Evolutionary conservation across 2,797 vertebrate genomes (phyloP).

Genomic region (Heterohyrax brucei): DNA sequence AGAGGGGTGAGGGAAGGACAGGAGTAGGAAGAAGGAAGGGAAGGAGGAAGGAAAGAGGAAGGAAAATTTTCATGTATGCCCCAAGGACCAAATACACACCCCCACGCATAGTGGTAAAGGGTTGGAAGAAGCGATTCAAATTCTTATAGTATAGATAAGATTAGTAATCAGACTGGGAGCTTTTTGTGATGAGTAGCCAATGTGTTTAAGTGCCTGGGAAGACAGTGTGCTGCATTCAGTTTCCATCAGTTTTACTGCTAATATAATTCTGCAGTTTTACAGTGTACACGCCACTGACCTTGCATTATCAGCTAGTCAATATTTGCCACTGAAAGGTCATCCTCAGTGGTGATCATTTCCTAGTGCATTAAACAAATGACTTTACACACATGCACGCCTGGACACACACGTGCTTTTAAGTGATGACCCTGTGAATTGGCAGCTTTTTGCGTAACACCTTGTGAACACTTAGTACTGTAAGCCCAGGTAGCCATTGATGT

Average conservation of each 20-base stretch:
- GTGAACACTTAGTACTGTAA: background rate
- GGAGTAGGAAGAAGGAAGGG: background rate
- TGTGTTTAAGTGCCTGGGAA: slow-evolving; percentile 71
- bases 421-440: slow-evolving; percentile 75
- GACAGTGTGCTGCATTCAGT: slow-evolving; percentile 71
- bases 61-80: background rate
- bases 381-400: slow-evolving; percentile 49
- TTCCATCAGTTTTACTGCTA: slow-evolving; percentile 73
- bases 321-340: slow-evolving; percentile 88
- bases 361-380: slow-evolving; percentile 85
- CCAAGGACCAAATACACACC: background rate
- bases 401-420: slow-evolving; percentile 68
- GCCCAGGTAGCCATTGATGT: background rate
- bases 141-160: slow-evolving; percentile 71
- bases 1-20: too few species aligned
- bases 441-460: slow-evolving; percentile 56
- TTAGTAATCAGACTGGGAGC: slow-evolving; percentile 71
- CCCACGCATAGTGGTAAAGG: slow-evolving; percentile 3
- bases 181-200: slow-evolving; percentile 54
- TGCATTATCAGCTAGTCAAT: slow-evolving; percentile 85
- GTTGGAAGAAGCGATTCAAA: slow-evolving; percentile 67
- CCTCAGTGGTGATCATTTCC: slow-evolving; percentile 86
- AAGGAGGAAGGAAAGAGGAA: background rate
- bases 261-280: slow-evolving; percentile 83
- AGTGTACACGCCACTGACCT: slow-evolving; percentile 77